Conservation (phyloP, 2,888 invertebrate species). For the Leucania comma region DNA sequence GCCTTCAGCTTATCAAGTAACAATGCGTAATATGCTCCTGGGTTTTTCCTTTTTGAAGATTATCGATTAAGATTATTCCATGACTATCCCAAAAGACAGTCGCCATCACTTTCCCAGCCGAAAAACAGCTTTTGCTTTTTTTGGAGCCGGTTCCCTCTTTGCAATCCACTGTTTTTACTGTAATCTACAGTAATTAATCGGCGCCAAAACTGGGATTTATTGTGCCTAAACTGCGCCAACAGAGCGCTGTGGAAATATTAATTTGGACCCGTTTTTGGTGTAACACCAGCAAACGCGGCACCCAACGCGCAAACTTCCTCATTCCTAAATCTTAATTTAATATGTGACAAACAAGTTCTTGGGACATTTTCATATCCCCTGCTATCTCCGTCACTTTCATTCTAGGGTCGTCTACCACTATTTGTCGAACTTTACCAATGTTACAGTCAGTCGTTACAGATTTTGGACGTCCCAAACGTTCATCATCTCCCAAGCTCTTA, state of each 20-base stretch:
- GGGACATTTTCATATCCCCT: conserved; percentile 1
- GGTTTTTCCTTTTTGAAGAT: no score
- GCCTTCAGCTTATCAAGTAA: no score
- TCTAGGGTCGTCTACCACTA: neutral
- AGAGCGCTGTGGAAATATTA: neutral
- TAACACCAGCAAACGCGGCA: conserved; percentile 9
- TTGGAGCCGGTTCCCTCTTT: no score
- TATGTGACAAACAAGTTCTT: neutral
- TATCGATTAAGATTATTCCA: no score
- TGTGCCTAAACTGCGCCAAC: neutral
- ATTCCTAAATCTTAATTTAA: neutral
- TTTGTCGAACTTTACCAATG: neutral
- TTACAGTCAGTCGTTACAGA: neutral
- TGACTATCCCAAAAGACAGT: no score
- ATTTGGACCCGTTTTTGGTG: neutral
- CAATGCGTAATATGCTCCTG: no score
- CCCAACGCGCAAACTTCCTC: no score
- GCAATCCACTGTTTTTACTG: no score
- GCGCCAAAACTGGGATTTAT: neutral
- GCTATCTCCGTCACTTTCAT: conserved; percentile 5
- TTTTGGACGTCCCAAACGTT: neutral
- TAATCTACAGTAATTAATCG: neutral
- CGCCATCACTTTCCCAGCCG: no score
- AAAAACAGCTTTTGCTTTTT: no score
- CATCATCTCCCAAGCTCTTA: neutral